These are phyloP conservation scores for Tachysurus vachellii DNA, from an alignment of 2,113 vertebrate species.

Conservation along the genomic window DNA sequence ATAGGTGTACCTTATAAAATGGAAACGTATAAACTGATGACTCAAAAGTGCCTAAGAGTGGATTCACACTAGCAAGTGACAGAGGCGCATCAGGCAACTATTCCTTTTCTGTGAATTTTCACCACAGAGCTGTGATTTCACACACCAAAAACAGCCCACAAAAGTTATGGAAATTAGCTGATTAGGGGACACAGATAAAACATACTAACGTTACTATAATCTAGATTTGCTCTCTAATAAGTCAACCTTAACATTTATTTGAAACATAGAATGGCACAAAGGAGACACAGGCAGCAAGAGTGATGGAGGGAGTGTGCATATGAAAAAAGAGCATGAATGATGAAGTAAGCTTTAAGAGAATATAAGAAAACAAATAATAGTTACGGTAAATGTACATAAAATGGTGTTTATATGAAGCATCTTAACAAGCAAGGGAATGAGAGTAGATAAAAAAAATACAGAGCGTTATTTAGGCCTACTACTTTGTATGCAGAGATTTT, in stretches of 20 bases:
- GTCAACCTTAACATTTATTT: background rate
- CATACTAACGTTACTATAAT: background rate
- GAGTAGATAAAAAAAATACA: background rate
- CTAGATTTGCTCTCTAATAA: background rate
- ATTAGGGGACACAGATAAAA: background rate
- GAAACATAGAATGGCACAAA: background rate
- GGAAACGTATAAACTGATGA: background rate
- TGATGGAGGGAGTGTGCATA: background rate
- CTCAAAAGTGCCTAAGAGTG: background rate
- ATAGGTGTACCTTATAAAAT: conserved; percentile 5
- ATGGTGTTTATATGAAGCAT: background rate
- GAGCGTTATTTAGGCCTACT: background rate
- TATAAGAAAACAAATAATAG: background rate
- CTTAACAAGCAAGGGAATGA: background rate
- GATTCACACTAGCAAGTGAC: background rate
- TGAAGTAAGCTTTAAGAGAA: background rate
- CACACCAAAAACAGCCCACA: background rate
- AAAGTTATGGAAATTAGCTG: background rate
- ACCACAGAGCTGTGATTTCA: background rate
- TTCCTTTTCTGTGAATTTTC: background rate
- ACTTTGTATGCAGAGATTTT: background rate
- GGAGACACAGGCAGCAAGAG: background rate
- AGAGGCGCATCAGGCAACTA: background rate
- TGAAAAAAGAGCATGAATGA: background rate
- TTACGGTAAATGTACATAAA: background rate